Conservation (phyloP, 2,113 vertebrate species). For the Cyphomyrus discorhynchus region DNA sequence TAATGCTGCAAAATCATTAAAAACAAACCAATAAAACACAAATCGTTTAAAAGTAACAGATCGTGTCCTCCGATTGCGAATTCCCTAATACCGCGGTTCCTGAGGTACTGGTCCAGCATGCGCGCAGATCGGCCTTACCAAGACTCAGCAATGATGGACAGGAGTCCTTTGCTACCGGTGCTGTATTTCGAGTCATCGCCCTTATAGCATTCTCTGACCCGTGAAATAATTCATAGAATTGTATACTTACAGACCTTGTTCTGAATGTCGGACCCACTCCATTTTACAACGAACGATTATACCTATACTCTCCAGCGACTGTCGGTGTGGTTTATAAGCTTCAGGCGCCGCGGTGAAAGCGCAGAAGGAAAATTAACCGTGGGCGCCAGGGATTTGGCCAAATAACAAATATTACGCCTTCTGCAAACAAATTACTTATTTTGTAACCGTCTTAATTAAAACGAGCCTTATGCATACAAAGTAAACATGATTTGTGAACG, state of each 20-base stretch:
- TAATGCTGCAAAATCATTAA: neutral
- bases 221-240: slow-evolving; percentile 54
- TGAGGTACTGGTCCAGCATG: neutral
- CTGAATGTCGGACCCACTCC: slow-evolving; percentile 38
- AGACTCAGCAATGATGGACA: slow-evolving; percentile 28
- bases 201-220: slow-evolving; percentile 48
- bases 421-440: neutral
- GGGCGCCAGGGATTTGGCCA: neutral
- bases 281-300: slow-evolving; percentile 42
- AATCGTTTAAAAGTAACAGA: neutral
- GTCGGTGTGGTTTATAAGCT: neutral
- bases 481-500: neutral
- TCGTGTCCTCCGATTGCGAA: neutral
- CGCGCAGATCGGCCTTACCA: neutral
- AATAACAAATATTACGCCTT: neutral
- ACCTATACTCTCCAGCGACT: slow-evolving; percentile 30
- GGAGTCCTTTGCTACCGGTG: slow-evolving; percentile 23
- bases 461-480: neutral
- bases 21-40: neutral
- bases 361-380: neutral
- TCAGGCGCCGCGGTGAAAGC: slow-evolving; percentile 4
- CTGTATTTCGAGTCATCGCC: slow-evolving; percentile 33
- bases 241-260: slow-evolving; percentile 39
- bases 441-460: neutral
- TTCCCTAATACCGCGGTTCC: neutral